Evolutionary conservation across 2,113 vertebrate species (phyloP).

Genomic region (Saguinus imperator): DNA sequence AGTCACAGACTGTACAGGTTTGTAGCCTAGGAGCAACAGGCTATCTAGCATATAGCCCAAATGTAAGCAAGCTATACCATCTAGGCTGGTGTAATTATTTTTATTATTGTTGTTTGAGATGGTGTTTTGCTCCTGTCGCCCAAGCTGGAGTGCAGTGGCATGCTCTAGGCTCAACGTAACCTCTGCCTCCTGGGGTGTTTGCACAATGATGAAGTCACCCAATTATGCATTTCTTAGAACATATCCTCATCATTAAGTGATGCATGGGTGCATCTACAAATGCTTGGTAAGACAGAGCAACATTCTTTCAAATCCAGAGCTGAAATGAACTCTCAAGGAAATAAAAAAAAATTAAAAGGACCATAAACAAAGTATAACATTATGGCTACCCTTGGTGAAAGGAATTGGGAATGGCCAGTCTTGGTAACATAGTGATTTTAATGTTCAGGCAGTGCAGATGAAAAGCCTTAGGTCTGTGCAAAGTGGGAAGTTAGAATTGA

Average conservation of each 20-base stretch:
- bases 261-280: background rate
- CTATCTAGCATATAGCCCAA: background rate
- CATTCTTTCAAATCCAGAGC: conserved; percentile 14
- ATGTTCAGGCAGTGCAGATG: background rate
- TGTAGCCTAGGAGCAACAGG: background rate
- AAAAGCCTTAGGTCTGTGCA: background rate
- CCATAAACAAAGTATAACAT: background rate
- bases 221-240: background rate
- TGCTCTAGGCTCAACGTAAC: no score
- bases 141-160: no score
- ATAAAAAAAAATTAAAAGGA: background rate
- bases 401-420: background rate
- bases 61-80: background rate
- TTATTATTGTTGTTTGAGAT: no score
- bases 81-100: background rate
- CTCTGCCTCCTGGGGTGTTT: background rate
- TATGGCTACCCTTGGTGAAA: background rate
- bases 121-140: no score
- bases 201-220: background rate
- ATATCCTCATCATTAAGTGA: background rate
- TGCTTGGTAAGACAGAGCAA: background rate
- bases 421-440: background rate
- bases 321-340: background rate
- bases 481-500: background rate
- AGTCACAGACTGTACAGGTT: background rate